Evolutionary conservation across 2,888 invertebrate genomes (phyloP).

Genomic region (Diarsia rubi): DNA sequence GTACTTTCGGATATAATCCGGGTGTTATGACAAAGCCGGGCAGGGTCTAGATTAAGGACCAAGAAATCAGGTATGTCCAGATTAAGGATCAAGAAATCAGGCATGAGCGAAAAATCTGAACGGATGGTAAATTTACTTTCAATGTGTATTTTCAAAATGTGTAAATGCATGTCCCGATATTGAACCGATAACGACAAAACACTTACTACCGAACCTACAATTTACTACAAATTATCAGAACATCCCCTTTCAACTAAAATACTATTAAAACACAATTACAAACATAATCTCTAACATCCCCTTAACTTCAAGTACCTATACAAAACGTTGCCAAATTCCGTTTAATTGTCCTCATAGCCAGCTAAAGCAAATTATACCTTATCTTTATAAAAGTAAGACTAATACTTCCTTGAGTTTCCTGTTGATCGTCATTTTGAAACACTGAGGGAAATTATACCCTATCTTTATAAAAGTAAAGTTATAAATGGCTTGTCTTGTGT

Average conservation of each 20-base stretch:
- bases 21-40: not conserved
- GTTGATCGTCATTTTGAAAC: constrained; percentile 49
- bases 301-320: constrained; percentile 85
- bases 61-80: not conserved
- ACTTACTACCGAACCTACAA: constrained; percentile 39
- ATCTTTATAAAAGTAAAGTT: constrained; percentile 56
- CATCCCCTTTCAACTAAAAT: constrained; percentile 75
- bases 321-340: constrained; percentile 71
- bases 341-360: constrained; percentile 33
- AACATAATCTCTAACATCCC: constrained; percentile 85
- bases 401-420: constrained; percentile 54
- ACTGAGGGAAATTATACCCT: constrained; percentile 66
- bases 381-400: constrained; percentile 55
- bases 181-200: not conserved
- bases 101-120: not conserved
- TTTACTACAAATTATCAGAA: constrained; percentile 54
- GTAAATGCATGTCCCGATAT: not conserved
- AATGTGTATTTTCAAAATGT: not conserved
- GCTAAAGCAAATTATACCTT: constrained; percentile 66
- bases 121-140: not conserved
- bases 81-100: not conserved
- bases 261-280: constrained; percentile 86
- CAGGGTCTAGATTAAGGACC: not conserved
- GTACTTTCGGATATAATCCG: too few relatives aligned
- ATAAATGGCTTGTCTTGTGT: constrained; percentile 53